Conservation (phyloP, 2,888 invertebrate genomes). For the Coenonympha glycerion region DNA sequence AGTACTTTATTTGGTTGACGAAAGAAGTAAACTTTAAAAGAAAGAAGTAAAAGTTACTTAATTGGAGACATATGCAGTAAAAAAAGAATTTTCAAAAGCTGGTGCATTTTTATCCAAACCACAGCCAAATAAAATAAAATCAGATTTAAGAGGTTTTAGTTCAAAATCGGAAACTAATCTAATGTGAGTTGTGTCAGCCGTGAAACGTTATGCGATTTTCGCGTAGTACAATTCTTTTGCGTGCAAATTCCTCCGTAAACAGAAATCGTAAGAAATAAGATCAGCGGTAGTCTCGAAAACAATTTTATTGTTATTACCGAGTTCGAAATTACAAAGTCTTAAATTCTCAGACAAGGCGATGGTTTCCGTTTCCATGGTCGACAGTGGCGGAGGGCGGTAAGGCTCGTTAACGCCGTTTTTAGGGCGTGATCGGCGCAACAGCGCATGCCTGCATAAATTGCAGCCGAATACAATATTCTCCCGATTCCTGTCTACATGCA, state of each 20-base stretch:
- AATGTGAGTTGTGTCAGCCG: not conserved
- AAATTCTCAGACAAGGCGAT: constrained; percentile 33
- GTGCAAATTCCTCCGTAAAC: constrained; percentile 7
- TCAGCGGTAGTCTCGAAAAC: constrained; percentile 1
- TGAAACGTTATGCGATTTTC: not conserved
- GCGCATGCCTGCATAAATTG: constrained; percentile 70
- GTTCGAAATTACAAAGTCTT: constrained; percentile 14
- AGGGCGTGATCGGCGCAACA: constrained; percentile 68
- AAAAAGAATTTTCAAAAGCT: too few species aligned
- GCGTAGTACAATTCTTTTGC: constrained; percentile 7
- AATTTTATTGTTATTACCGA: constrained; percentile 3
- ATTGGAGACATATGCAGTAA: too few species aligned
- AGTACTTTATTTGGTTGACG: not conserved
- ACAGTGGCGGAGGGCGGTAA: constrained; percentile 38
- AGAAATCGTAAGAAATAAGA: constrained; percentile 2
- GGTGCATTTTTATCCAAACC: not conserved
- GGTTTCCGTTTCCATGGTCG: constrained; percentile 64
- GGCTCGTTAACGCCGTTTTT: constrained; percentile 66
- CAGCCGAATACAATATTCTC: constrained; percentile 49
- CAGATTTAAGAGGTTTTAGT: not conserved
- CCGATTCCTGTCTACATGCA: constrained; percentile 38
- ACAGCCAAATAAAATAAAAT: not conserved
- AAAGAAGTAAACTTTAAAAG: not conserved
- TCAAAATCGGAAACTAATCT: not conserved
- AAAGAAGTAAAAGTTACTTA: too few species aligned